These are phyloP conservation scores for Smithornis capensis DNA, from an alignment of 2,113 vertebrate genomes.

Conservation along the genomic window DNA sequence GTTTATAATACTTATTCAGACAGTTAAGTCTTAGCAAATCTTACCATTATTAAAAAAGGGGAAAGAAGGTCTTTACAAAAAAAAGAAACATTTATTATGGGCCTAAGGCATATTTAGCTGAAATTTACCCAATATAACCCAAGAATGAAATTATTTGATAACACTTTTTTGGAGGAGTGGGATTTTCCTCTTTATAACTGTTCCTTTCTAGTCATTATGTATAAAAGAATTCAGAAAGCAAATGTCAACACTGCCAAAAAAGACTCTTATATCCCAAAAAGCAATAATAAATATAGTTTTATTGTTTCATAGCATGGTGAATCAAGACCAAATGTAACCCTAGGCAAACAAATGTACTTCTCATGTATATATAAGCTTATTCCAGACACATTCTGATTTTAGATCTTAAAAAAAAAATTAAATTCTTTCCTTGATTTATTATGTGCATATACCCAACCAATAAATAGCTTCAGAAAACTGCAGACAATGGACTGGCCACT, in stretches of 20 bases:
- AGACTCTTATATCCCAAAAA: background rate
- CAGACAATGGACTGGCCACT: background rate
- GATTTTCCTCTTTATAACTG: background rate
- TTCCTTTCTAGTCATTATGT: background rate
- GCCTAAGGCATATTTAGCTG: background rate
- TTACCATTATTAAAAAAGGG: background rate
- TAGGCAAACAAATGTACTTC: background rate
- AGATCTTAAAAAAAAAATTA: background rate
- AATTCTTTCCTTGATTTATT: background rate
- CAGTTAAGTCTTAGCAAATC: background rate
- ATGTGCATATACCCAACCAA: background rate
- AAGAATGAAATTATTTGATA: background rate
- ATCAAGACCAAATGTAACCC: background rate
- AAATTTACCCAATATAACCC: background rate
- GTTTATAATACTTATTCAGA: background rate
- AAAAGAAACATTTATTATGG: background rate
- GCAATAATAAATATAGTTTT: background rate
- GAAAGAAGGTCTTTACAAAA: accelerated
- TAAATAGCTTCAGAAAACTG: background rate
- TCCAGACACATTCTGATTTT: background rate
- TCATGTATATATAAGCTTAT: background rate
- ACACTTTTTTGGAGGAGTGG: background rate
- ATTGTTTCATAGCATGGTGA: background rate
- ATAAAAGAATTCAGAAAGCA: background rate
- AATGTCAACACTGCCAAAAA: background rate